Evolutionary conservation across 2,113 vertebrate species (phyloP).

Genomic region (Ondatra zibethicus): DNA sequence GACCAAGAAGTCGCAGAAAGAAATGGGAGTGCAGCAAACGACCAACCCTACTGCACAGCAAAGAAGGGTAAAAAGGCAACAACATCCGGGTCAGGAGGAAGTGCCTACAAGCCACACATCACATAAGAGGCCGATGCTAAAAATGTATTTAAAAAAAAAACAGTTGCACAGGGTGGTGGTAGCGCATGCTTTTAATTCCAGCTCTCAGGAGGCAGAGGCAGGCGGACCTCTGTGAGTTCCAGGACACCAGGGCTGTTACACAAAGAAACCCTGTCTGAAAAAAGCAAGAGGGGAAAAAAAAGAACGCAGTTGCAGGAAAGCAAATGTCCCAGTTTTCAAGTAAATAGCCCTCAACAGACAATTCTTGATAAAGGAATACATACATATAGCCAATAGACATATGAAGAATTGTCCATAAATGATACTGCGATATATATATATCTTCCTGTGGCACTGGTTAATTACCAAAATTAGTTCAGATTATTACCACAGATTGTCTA

Average conservation of each 20-base stretch:
- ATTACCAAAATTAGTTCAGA: background rate
- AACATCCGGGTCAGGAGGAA: background rate
- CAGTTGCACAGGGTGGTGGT: no score
- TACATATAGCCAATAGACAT: background rate
- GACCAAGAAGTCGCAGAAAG: background rate
- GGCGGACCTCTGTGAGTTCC: no score
- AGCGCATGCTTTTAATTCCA: no score
- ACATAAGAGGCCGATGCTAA: background rate
- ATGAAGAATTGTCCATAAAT: background rate
- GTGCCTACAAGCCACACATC: background rate
- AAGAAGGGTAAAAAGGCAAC: background rate
- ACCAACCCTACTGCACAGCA: background rate
- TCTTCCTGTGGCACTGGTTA: background rate
- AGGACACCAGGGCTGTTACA: no score
- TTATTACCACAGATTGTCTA: background rate
- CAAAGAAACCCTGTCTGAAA: no score
- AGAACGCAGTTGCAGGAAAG: background rate
- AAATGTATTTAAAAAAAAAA: background rate
- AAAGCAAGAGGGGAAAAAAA: no score
- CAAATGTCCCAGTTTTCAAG: background rate
- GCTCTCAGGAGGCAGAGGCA: no score
- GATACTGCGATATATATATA: background rate
- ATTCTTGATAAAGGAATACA: background rate
- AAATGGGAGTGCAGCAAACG: background rate
- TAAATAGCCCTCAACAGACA: background rate